phyloP scores from a whole-genome alignment of 2,888 invertebrate species.

The Pristionchus exspectatus region DNA sequence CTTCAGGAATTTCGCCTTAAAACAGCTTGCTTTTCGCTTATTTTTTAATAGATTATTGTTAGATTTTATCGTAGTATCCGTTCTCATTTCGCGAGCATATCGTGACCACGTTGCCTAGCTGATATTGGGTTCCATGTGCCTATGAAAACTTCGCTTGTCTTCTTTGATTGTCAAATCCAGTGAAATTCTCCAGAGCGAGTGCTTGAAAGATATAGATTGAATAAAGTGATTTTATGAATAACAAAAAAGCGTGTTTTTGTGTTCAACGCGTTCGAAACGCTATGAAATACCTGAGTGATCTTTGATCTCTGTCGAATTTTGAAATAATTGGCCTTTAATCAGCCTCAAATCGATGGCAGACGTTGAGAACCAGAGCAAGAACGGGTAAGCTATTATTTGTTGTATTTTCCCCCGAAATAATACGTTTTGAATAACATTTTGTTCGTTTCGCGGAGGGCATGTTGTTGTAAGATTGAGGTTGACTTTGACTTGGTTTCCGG shows the following conservation, averaged over 20 bases:
- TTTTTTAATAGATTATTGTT: background rate
- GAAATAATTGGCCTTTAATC: background rate
- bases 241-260: background rate
- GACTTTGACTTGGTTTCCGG: too few species aligned
- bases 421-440: too few species aligned
- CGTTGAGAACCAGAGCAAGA: slow-evolving; percentile 43
- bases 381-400: slow-evolving; percentile 9
- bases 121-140: slow-evolving; percentile 4
- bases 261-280: slow-evolving; percentile 24
- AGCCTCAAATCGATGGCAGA: slow-evolving; percentile 15
- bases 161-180: background rate
- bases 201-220: background rate
- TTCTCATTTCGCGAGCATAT: background rate
- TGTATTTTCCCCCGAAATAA: background rate
- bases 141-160: background rate
- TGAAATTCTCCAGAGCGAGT: background rate
- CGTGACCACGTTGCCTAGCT: background rate
- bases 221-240: slow-evolving; percentile 1
- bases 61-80: background rate
- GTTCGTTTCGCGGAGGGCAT: too few species aligned
- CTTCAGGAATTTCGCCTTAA: background rate
- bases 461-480: too few species aligned
- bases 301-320: background rate
- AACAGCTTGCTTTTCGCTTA: background rate
- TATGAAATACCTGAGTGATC: slow-evolving; percentile 26